These are phyloP conservation scores for Tiliacea aurago DNA, from an alignment of 2,888 invertebrate species.

Conservation along the genomic window DNA sequence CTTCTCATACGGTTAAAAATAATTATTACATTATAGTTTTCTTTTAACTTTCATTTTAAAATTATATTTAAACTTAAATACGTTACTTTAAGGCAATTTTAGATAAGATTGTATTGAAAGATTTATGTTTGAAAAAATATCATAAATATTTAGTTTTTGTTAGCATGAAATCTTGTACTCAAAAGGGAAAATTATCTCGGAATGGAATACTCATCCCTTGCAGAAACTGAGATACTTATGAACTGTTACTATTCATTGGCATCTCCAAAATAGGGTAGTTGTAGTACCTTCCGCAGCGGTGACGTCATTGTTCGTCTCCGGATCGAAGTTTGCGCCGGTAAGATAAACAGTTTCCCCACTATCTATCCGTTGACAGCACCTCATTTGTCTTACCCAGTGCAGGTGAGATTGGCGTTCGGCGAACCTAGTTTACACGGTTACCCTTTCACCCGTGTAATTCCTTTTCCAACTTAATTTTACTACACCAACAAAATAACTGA, in stretches of 20 bases:
- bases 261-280: conserved; percentile 18
- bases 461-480: conserved; percentile 25
- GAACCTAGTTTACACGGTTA: conserved; percentile 20
- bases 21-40: background rate
- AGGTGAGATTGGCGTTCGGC: conserved; percentile 48
- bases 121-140: background rate
- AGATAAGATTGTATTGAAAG: no score
- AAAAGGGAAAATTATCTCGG: background rate
- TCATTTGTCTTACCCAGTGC: conserved; percentile 54
- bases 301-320: conserved; percentile 44
- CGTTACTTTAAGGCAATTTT: no score
- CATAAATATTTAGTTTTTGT: background rate
- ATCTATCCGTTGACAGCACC: conserved; percentile 45
- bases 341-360: conserved; percentile 44
- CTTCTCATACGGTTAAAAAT: background rate
- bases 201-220: background rate
- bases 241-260: conserved; percentile 30
- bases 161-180: background rate
- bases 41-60: background rate
- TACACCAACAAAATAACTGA: conserved; percentile 10
- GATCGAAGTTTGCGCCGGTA: conserved; percentile 26
- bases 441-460: conserved; percentile 16
- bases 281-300: background rate
- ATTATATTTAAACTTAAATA: no score
- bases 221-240: background rate